A percentile compares a stretch with the other conserved stretches of the same genome.
Conservation (phyloP, 1,140 invertebrate species). For the Drosophila melanogaster region Release_6_plus_ISO1_MT NT_033779.5:7038001-7038500, state of each 20-base stretch:
- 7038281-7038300: slow-evolving; percentile 52
- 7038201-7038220: slow-evolving; percentile 39
- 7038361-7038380: slow-evolving; percentile 60
- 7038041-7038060: slow-evolving; percentile 52
- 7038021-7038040: slow-evolving; percentile 29
- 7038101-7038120: slow-evolving; percentile 30
- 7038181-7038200: slow-evolving; percentile 57
- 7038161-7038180: slow-evolving; percentile 25
- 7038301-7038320: slow-evolving; percentile 37
- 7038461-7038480: slow-evolving; percentile 50
- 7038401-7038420: slow-evolving; percentile 56
- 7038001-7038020: slow-evolving; percentile 10
- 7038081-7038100: slow-evolving; percentile 32
- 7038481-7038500: slow-evolving; percentile 11
- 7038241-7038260: slow-evolving; percentile 75
- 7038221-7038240: slow-evolving; percentile 65
- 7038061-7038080: slow-evolving; percentile 20
- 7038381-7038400: slow-evolving; percentile 51
- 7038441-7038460: slow-evolving; percentile 29
- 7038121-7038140: slow-evolving; percentile 27
- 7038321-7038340: slow-evolving; percentile 68
- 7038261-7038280: slow-evolving; percentile 74
- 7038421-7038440: slow-evolving; percentile 69
- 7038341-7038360: slow-evolving; percentile 63
- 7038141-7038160: slow-evolving; percentile 50